Evolutionary conservation across 2,888 invertebrate genomes (phyloP).

Genomic region (Molanna angustata): DNA sequence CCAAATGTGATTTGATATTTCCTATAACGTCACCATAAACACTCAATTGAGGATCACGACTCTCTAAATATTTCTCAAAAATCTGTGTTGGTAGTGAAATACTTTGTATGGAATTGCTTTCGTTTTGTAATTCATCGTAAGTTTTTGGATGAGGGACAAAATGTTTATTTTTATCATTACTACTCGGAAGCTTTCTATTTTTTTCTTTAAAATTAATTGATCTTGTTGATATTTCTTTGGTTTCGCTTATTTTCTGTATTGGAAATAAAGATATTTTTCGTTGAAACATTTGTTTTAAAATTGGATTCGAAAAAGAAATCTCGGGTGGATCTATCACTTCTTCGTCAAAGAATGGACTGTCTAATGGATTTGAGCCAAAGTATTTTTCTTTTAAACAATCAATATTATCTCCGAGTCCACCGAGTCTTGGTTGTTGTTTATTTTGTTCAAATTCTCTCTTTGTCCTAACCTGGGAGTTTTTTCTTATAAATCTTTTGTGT

Average conservation of each 20-base stretch:
- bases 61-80: constrained; percentile 41
- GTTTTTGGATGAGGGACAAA: no score
- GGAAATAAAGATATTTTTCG: no score
- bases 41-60: constrained; percentile 44
- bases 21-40: constrained; percentile 52
- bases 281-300: no score
- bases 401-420: constrained; percentile 68
- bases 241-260: neutral
- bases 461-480: constrained; percentile 31
- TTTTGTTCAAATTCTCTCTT: constrained; percentile 37
- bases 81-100: constrained; percentile 24
- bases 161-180: no score
- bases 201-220: neutral
- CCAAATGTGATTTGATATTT: constrained; percentile 41
- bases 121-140: no score
- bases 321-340: constrained; percentile 51
- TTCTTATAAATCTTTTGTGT: constrained; percentile 24
- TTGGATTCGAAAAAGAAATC: no score
- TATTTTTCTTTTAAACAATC: constrained; percentile 72
- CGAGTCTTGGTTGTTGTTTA: constrained; percentile 52
- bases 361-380: constrained; percentile 72
- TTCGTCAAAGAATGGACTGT: constrained; percentile 70
- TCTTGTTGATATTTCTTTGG: neutral
- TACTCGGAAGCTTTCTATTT: neutral
- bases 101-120: no score